Evolutionary conservation across 2,113 vertebrate genomes (phyloP).

Genomic region (Rhombomys opimus): DNA sequence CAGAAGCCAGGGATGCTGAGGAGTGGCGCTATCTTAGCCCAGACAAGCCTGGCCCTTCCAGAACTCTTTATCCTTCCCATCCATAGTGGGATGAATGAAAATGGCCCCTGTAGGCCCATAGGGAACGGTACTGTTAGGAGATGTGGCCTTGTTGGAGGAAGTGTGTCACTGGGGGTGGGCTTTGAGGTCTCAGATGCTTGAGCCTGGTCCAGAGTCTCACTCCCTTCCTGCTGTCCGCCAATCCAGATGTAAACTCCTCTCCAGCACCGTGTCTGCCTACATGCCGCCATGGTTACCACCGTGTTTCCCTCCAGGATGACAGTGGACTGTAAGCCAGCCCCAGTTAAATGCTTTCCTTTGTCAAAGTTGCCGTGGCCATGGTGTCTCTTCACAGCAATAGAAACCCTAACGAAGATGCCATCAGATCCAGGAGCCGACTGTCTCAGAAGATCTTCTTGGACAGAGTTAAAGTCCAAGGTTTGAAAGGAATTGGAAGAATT

Average conservation of each 20-base stretch:
- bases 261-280: not conserved
- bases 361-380: not conserved
- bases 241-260: not conserved
- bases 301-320: not conserved
- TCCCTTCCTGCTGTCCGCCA: not conserved
- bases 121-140: not conserved
- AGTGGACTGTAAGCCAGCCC: not conserved
- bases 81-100: not conserved
- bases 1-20: not conserved
- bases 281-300: not conserved
- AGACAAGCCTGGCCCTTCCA: not conserved
- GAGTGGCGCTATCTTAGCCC: not conserved
- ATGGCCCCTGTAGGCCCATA: not conserved
- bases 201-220: not conserved
- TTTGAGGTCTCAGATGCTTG: not conserved
- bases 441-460: not conserved
- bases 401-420: not conserved
- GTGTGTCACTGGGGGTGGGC: not conserved
- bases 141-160: not conserved
- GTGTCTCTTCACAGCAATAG: not conserved
- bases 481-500: not conserved
- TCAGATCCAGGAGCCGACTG: not conserved
- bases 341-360: not conserved
- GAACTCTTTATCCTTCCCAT: not conserved
- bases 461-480: not conserved